Evolutionary conservation across 1,140 invertebrate species (phyloP), one percentile per base, ranked within the genome.

Genomic region (Antheraea mylitta): DNA sequence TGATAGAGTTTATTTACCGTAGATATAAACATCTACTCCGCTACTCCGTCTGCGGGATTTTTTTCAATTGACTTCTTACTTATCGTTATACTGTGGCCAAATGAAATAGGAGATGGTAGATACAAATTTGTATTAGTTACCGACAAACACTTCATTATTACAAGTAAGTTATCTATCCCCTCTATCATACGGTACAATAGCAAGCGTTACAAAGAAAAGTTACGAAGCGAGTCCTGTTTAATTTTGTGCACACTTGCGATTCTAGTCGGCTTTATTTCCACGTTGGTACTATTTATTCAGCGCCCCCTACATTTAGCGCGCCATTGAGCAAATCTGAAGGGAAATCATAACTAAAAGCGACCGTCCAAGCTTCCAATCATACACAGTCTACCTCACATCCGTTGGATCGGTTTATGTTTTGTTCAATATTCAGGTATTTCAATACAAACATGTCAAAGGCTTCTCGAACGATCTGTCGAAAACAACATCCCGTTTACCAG

Each of bases 311-410:
- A 80, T 79, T 82, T 72, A 78, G 75, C 71, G 68, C 69, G 66
- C 73, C 82, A 84, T 84, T 84, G 77, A 84, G 77, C 77, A 76
- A 74, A 79, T 71, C 70, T 70, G 72, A 67, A 72, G 69, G 64
- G 68, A 71, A 79, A 71, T 69, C 63, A 42, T 64, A 64, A 65
- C 64, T 48, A 42, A 65, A n/a, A 53, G 11, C 37, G 64, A 19
- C 36, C 7, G 16, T 36, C 30, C 11, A 53, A 13, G 45, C 45
- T 61, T 36, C 58, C 19, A 22, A 13, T n/a, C 19, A 22, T 61
- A 22, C 59, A 37, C 7, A 30, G 61, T 63, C 61, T 63, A 18
- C 37, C 19, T 63, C 30, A 11, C 30, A 48, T 65, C 64, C 64
- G 64, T 38, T 42, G 7, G 38, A 18, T 48, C 11, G 38, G 38